Evolutionary conservation across 1,140 invertebrate species (phyloP), one percentile per base, ranked within the genome.

Genomic region (Tetramorium alpestre): DNA sequence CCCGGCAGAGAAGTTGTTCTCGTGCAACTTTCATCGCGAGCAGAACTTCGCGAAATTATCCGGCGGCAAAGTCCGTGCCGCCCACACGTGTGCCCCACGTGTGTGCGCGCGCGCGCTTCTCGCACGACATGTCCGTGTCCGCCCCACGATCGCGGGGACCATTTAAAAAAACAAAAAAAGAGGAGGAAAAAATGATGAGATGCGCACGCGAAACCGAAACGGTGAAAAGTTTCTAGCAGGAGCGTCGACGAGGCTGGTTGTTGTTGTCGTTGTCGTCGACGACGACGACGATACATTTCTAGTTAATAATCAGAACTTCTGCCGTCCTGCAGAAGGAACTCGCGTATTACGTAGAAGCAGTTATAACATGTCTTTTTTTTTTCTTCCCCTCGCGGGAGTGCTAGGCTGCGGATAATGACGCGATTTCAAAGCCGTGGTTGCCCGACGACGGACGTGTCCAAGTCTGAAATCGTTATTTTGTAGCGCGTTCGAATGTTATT

Each of bases 1-100:
- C 62, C 18, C 51, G n/a, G 18, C 49, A 41, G 8, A 56, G 69
- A 65, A 73, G 82, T 78, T 87, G 81, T 85, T 92, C 90, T 69
- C 72, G 77, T 91, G 78, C 87, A 93, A 89, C 84, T 93, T 93
- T 92, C 86, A 93, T 88, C 72, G 80, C 82, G 87, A 58, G 58
- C 80, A 54, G 33, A 92, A 93, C 85, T 93, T 91, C 64, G 64
- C 76, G 78, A 89, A 91, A 93, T 93, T 91, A 91, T 90, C 87
- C 89, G 81, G 51, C 64, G 81, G 25, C 47, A 18, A 65, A 69
- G 76, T 82, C 56, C 67, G 22, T 64, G 64, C 54, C 49, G 51
- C 47, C 44, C 54, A 78, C 64, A 62, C 65, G 38, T 65, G 51
- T 18, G n/a, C 10, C 44, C 72, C 64, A 70, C 38, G 38, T 44